A percentile compares a stretch with the other conserved stretches of the same genome.
Evolutionary conservation across 2,888 invertebrate species (phyloP).

Genomic region (Pachliopta kotzebuea): DNA sequence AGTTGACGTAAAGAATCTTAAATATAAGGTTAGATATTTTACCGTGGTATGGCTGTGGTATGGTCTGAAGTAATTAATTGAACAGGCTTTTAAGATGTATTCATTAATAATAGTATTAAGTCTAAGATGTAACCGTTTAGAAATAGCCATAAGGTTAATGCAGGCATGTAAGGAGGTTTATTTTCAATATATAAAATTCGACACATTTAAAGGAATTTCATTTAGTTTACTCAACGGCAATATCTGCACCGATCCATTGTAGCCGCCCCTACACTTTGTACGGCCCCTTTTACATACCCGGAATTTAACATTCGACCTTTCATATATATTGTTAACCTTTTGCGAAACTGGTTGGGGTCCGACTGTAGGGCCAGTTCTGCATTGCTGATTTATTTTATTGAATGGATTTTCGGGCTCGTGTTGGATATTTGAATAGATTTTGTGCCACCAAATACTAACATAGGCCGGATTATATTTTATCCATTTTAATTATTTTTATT

Average conservation of each 20-base stretch:
- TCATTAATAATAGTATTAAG: constrained; percentile 13
- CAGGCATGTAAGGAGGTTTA: constrained; percentile 27
- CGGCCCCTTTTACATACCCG: constrained; percentile 45
- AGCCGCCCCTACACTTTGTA: constrained; percentile 37
- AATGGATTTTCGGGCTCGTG: constrained; percentile 24
- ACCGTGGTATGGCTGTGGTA: constrained; percentile 29
- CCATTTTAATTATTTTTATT: not conserved
- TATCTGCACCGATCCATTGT: constrained; percentile 31
- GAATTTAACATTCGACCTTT: constrained; percentile 54
- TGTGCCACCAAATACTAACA: constrained; percentile 9
- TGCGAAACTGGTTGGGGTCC: constrained; percentile 43
- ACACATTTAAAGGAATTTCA: constrained; percentile 30
- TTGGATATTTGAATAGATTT: constrained; percentile 26
- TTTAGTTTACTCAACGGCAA: constrained; percentile 26
- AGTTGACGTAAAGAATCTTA: constrained; percentile 14
- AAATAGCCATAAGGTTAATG: constrained; percentile 23
- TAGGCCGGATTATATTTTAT: constrained; percentile 4
- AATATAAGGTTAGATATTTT: constrained; percentile 8
- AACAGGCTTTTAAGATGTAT: constrained; percentile 25
- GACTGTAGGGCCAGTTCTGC: constrained; percentile 35
- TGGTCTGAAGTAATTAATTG: constrained; percentile 24
- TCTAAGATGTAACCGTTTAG: constrained; percentile 19
- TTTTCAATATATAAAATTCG: constrained; percentile 30
- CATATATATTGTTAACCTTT: constrained; percentile 50
- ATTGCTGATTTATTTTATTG: constrained; percentile 30